phyloP scores from a whole-genome alignment of 2,113 vertebrate species.

The Syngnathoides biaculeatus region DNA sequence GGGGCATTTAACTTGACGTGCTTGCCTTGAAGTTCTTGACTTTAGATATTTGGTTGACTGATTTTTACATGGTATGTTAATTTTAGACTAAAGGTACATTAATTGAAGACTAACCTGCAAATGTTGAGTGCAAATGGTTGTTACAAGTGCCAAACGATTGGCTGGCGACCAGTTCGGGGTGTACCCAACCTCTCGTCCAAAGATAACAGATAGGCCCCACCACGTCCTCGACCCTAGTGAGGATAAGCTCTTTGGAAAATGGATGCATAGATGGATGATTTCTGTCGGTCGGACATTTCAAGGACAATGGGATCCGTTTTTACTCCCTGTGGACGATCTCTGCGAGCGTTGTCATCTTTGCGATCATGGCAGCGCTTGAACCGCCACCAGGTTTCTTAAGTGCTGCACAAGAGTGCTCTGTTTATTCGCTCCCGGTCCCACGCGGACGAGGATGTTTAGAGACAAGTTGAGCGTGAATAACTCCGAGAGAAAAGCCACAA shows the following conservation, averaged over 20 bases:
- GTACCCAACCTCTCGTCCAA: too few relatives aligned
- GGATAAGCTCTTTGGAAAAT: too few relatives aligned
- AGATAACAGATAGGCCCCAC: too few relatives aligned
- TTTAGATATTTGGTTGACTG: neutral
- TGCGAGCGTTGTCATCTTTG: slow-evolving; percentile 9
- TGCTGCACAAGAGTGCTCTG: slow-evolving; percentile 43
- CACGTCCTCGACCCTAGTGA: too few relatives aligned
- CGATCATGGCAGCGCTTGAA: slow-evolving; percentile 4
- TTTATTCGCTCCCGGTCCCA: slow-evolving; percentile 9
- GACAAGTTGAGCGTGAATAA: slow-evolving; percentile 49
- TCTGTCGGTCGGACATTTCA: neutral
- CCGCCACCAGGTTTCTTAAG: slow-evolving; percentile 30
- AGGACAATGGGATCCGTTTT: neutral
- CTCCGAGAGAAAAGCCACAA: slow-evolving; percentile 28
- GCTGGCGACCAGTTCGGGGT: too few relatives aligned
- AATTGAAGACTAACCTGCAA: too few relatives aligned
- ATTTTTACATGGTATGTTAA: too few relatives aligned
- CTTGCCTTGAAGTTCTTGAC: neutral
- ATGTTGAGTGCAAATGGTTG: too few relatives aligned
- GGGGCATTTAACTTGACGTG: neutral
- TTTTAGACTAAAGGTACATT: too few relatives aligned
- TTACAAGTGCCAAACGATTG: too few relatives aligned
- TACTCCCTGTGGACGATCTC: slow-evolving; percentile 1
- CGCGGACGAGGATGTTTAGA: slow-evolving; percentile 25
- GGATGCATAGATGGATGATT: neutral